Percentiles rank a stretch among this genome's conserved stretches.
phyloP scores from a whole-genome alignment of 2,797 vertebrate genomes.

The Myotis myotis region DNA sequence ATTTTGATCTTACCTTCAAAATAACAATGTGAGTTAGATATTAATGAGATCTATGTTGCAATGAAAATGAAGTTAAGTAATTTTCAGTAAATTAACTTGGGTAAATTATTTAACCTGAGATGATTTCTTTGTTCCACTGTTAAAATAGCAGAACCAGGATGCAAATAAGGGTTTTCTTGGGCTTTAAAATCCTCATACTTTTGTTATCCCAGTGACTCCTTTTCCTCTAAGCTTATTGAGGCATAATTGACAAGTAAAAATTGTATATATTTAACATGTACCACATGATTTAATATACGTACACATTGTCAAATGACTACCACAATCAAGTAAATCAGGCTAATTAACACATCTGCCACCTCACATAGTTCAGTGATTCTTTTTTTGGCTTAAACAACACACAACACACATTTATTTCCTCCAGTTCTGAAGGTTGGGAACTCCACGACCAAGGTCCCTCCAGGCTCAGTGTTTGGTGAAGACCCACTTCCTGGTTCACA shows the following conservation, averaged over 20 bases:
- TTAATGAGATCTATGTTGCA: background rate
- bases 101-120: background rate
- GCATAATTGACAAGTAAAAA: background rate
- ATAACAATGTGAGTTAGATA: background rate
- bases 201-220: background rate
- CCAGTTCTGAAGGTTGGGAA: too few relatives aligned
- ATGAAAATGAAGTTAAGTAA: background rate
- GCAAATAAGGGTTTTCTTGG: background rate
- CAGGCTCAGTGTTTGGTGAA: too few relatives aligned
- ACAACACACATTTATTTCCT: too few relatives aligned
- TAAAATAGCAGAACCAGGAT: background rate
- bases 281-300: background rate
- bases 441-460: too few relatives aligned
- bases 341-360: background rate
- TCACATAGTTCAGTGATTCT: background rate
- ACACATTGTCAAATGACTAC: background rate
- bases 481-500: too few relatives aligned
- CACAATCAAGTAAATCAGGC: too few relatives aligned
- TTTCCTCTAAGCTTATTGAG: background rate
- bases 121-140: background rate
- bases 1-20: background rate
- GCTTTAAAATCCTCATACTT: background rate
- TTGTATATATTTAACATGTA: background rate
- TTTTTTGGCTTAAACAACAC: too few relatives aligned
- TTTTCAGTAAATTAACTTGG: background rate